A percentile compares a stretch with the other conserved stretches of the same genome.
phyloP scores from a whole-genome alignment of 2,888 invertebrate genomes.

The Dilophus febrilis region DNA sequence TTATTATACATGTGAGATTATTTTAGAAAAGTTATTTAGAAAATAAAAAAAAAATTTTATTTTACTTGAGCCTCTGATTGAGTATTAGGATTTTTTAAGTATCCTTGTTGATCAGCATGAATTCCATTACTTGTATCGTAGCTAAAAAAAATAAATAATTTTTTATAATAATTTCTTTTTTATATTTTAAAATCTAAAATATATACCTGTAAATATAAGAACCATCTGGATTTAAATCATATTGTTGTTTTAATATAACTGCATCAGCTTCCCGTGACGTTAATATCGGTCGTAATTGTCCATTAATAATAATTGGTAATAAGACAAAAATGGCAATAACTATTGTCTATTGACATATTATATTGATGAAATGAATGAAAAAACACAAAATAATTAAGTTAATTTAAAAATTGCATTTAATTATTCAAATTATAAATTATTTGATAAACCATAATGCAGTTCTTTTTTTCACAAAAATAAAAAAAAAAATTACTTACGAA shows the following conservation, averaged over 20 bases:
- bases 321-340: conserved; percentile 18
- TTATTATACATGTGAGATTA: background rate
- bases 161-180: background rate
- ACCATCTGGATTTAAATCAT: conserved; percentile 33
- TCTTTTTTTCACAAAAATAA: no score
- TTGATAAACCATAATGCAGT: no score
- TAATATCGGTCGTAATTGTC: conserved; percentile 25
- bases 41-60: no score
- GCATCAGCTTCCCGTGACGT: conserved; percentile 27
- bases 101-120: conserved; percentile 42
- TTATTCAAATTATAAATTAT: no score
- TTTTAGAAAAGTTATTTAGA: background rate
- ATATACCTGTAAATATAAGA: conserved; percentile 33
- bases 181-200: conserved; percentile 2
- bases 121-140: conserved; percentile 50
- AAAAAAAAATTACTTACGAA: conserved; percentile 6
- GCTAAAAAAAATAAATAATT: conserved; percentile 20
- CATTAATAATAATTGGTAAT: conserved; percentile 17
- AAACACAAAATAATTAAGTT: background rate
- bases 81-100: conserved; percentile 39
- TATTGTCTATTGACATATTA: conserved; percentile 20
- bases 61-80: conserved; percentile 37
- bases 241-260: conserved; percentile 32
- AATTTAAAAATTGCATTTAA: no score
- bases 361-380: background rate